A percentile compares a stretch with the other conserved stretches of the same genome.
phyloP scores from a whole-genome alignment of 2,113 vertebrate genomes.

The Opisthocomus hoazin region DNA sequence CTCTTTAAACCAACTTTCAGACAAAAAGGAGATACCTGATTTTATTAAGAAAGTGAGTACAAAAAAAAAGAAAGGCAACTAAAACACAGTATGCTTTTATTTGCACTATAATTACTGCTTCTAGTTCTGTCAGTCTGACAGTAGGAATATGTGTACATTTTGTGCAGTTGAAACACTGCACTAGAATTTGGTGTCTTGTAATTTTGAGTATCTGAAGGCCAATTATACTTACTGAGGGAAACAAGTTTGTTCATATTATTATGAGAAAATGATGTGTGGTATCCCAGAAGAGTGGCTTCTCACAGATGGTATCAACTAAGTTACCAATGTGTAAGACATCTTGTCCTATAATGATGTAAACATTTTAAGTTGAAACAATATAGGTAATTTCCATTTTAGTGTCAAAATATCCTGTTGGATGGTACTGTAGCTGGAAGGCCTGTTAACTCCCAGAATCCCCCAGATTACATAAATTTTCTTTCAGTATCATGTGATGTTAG shows the following conservation, averaged over 20 bases:
- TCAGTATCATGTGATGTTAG: not conserved
- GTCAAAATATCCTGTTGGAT: not conserved
- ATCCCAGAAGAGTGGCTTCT: not conserved
- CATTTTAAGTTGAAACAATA: not conserved
- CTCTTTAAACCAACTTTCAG: constrained; percentile 79
- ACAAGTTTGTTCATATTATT: not conserved
- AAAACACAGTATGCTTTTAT: not conserved
- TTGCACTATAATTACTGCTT: not conserved
- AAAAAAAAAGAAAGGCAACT: not conserved
- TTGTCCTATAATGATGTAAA: not conserved
- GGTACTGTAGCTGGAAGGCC: not conserved
- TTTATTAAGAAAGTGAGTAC: constrained; percentile 91
- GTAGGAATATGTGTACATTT: not conserved
- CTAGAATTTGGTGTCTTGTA: not conserved
- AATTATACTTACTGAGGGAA: not conserved
- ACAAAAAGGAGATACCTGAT: constrained; percentile 87
- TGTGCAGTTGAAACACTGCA: not conserved
- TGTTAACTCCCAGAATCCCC: not conserved
- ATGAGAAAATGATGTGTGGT: not conserved
- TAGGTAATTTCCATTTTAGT: not conserved
- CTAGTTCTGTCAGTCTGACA: not conserved
- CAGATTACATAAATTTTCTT: not conserved
- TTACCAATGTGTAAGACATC: not conserved
- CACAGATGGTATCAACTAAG: not conserved
- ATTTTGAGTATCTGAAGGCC: not conserved